Evolutionary conservation across 1,140 invertebrate species (phyloP), one percentile per base, ranked within the genome.

Genomic region (Drosophila seguyi): DNA sequence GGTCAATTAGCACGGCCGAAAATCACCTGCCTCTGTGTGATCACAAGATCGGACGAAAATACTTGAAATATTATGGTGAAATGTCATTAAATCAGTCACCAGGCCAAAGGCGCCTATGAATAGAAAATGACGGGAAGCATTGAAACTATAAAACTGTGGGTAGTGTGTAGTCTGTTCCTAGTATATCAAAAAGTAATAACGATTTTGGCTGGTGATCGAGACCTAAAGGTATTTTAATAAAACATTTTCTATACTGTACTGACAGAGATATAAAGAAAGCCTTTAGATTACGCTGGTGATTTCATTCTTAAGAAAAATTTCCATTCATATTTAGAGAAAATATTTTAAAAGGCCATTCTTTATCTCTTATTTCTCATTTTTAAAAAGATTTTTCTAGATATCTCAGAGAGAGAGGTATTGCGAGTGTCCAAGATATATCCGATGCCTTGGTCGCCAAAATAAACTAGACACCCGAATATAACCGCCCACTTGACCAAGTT

Each of bases 401-500:
- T 52, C 18, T 16, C n/a, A n/a, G 0, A 5, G 29, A 52, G 18
- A 20, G 20, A 2, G 34, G 8, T 34, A 4, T 52, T 52, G 3
- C 1, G 18, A 20, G 29, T 55, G 50, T 52, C 11, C n/a, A 20
- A 52, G 50, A 36, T 53, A 34, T 20, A 53, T 38, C 47, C 34
- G 61, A 50, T 59, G 66, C 31, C 29, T 48, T 58, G 63, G 65
- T 81, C 74, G 75, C 79, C 66, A 88, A 87, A 87, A 88, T 74
- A 88, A 80, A 77, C 69, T 78, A 62, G 53, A 36, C 47, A 41
- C 61, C 41, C 77, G 60, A 74, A 62, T 29, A 50, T 48, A 58
- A 74, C 56, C 82, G 83, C 82, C 83, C 83, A 87, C 83, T 87
- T 87, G 80, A 88, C 84, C 83, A 87, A 87, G 75, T 74, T 77